These are phyloP conservation scores for Platysteira castanea DNA, from an alignment of 2,113 vertebrate species.

Conservation along the genomic window DNA sequence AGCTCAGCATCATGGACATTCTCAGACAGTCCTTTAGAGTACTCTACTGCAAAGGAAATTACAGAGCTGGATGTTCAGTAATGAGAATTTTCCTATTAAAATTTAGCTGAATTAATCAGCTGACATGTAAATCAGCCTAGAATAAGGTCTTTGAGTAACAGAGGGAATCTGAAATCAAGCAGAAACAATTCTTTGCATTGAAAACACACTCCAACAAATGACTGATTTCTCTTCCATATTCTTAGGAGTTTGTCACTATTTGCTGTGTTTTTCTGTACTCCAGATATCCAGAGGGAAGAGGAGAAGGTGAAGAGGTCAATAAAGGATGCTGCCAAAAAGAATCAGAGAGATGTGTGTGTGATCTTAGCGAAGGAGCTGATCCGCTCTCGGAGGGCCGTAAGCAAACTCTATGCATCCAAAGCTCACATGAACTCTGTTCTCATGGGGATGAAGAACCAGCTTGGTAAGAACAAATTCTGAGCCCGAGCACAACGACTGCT, in stretches of 20 bases:
- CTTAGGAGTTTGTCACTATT: neutral
- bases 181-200: neutral
- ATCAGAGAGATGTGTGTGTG: constrained; percentile 91
- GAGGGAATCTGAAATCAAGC: neutral
- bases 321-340: constrained; percentile 95
- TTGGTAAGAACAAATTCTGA: constrained; percentile 76
- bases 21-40: neutral
- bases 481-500: neutral
- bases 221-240: neutral
- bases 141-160: neutral
- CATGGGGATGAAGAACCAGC: constrained; percentile 98
- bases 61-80: neutral
- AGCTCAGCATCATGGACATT: neutral
- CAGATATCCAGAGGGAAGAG: constrained; percentile 96
- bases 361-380: constrained; percentile 93
- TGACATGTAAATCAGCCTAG: neutral
- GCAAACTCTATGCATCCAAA: constrained; percentile 92
- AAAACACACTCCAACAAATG: neutral
- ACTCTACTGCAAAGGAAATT: neutral
- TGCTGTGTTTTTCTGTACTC: neutral
- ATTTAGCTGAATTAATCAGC: neutral
- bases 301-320: constrained; percentile 96
- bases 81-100: neutral
- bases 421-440: constrained; percentile 97
- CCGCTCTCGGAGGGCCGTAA: constrained; percentile 85